phyloP scores from a whole-genome alignment of 2,113 vertebrate genomes.

The Melanerpes formicivorus region DNA sequence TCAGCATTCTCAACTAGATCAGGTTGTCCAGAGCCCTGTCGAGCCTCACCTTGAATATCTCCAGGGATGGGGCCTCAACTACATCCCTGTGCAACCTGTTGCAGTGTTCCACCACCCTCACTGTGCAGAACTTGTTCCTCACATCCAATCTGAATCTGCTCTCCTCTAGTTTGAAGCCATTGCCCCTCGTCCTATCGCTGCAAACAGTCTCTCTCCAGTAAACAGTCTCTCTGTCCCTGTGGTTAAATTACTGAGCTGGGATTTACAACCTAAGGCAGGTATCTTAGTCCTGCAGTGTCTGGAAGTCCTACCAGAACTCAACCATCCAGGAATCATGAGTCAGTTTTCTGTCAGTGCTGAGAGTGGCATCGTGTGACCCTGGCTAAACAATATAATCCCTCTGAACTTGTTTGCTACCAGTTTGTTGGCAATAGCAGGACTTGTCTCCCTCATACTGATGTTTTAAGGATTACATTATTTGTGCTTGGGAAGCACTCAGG shows the following conservation, averaged over 20 bases:
- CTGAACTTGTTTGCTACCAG: background rate
- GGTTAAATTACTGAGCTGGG: background rate
- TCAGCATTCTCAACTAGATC: too few relatives aligned
- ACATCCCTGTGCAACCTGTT: too few relatives aligned
- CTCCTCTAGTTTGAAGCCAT: too few relatives aligned
- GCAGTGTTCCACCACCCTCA: too few relatives aligned
- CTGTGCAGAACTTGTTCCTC: too few relatives aligned
- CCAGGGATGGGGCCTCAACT: too few relatives aligned
- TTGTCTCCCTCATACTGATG: background rate
- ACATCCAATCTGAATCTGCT: too few relatives aligned
- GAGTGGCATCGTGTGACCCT: background rate
- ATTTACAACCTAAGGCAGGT: background rate
- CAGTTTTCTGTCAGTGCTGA: background rate
- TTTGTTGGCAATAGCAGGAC: background rate
- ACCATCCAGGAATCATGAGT: background rate
- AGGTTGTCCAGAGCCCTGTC: too few relatives aligned
- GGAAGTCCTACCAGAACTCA: background rate
- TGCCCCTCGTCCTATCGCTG: too few relatives aligned
- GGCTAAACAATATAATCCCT: background rate
- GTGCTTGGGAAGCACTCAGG: background rate
- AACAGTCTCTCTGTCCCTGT: background rate
- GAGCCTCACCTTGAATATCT: too few relatives aligned
- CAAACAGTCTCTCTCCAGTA: too few relatives aligned
- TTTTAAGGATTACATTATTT: constrained; percentile 7
- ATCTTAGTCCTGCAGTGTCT: background rate